A percentile compares a stretch with the other conserved stretches of the same genome.
phyloP scores from a whole-genome alignment of 64 coral and sea anemone species.

The Catalaphyllia jardinei region DNA sequence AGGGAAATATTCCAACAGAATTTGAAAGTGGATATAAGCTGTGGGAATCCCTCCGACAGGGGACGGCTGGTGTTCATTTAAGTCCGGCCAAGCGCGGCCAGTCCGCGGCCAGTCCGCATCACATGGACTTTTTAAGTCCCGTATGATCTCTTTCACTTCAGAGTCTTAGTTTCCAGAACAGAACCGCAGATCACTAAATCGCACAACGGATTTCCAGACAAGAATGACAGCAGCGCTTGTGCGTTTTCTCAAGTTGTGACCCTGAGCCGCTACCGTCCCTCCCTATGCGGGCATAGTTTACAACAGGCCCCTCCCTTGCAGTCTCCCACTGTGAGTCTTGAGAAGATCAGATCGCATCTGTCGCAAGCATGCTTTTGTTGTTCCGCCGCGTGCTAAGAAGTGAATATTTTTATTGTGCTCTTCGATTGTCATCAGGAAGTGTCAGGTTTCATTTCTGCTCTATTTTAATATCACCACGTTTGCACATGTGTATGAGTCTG shows the following conservation, averaged over 20 bases:
- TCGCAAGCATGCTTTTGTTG: constrained; percentile 44
- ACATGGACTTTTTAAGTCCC: background rate
- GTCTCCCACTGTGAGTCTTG: background rate
- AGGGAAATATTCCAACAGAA: constrained; percentile 10
- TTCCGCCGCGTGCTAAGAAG: constrained; percentile 13
- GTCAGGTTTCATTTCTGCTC: constrained; percentile 17
- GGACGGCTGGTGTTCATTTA: background rate
- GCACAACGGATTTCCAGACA: no score
- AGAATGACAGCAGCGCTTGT: no score
- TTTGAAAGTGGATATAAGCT: constrained; percentile 15
- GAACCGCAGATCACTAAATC: no score
- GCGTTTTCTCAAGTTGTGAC: background rate
- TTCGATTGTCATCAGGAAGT: constrained; percentile 35
- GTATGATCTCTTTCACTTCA: no score
- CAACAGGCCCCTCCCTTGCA: background rate
- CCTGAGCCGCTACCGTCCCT: background rate
- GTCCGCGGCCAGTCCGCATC: background rate
- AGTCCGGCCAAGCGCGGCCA: background rate
- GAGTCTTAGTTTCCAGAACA: no score
- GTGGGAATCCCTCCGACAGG: background rate
- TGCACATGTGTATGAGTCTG: background rate
- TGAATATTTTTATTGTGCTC: constrained; percentile 31
- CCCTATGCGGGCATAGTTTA: background rate
- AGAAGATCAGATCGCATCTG: constrained; percentile 47
- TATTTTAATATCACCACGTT: constrained; percentile 43